phyloP scores from a whole-genome alignment of 2,797 vertebrate genomes.

The Octomys mimax region DNA sequence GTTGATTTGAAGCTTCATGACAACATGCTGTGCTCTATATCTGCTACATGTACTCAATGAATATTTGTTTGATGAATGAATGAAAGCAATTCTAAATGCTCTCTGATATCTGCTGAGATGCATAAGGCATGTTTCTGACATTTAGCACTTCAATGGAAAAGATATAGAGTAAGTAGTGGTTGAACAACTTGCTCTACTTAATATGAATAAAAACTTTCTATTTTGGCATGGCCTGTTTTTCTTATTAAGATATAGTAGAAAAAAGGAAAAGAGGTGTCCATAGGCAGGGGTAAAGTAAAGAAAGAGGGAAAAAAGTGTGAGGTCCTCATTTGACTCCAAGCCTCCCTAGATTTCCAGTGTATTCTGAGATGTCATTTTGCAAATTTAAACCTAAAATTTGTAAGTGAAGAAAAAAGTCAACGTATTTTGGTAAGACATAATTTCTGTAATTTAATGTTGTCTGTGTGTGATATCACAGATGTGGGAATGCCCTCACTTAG shows the following conservation, averaged over 20 bases:
- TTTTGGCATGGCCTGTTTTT: not conserved
- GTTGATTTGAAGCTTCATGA: not conserved
- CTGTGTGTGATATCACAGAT: no score
- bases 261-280: not conserved
- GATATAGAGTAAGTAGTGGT: not conserved
- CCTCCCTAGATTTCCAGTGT: not conserved
- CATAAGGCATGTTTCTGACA: not conserved
- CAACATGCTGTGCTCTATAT: not conserved
- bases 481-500: not conserved
- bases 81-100: not conserved
- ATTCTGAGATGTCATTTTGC: not conserved
- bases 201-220: not conserved
- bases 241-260: not conserved
- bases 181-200: not conserved
- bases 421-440: not conserved
- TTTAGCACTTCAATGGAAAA: not conserved
- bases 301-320: not conserved
- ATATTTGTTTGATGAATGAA: not conserved
- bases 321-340: not conserved
- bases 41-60: not conserved
- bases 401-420: not conserved
- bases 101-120: not conserved
- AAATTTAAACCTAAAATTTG: constrained; percentile 15
- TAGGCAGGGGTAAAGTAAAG: not conserved
- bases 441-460: not conserved